Evolutionary conservation across 2,888 invertebrate species (phyloP).

Genomic region (Hyles lineata): DNA sequence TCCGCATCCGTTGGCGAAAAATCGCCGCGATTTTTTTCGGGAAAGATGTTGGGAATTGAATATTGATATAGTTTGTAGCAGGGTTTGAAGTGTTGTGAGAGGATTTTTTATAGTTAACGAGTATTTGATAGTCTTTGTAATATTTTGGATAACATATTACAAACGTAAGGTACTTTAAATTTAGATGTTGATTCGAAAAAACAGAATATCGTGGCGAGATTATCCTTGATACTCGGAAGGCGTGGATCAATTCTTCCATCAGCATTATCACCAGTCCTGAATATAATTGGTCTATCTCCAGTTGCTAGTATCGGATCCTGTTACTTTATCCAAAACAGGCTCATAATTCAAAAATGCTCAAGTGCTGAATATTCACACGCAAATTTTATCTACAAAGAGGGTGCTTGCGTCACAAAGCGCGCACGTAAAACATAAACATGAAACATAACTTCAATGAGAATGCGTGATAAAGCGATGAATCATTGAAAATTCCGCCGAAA

Average conservation of each 20-base stretch:
- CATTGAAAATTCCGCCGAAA: constrained; percentile 56
- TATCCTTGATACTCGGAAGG: no score
- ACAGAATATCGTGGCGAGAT: no score
- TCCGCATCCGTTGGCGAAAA: constrained; percentile 25
- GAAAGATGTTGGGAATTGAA: constrained; percentile 3
- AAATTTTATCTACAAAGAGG: constrained; percentile 6
- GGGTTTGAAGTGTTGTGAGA: neutral
- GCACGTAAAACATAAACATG: constrained; percentile 37
- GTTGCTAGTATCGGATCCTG: no score
- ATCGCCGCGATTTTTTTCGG: constrained; percentile 35
- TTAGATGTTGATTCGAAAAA: no score
- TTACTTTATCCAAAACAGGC: neutral
- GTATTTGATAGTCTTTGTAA: neutral
- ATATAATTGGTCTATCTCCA: no score
- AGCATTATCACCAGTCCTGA: no score
- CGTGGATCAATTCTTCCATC: no score
- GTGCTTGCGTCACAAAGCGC: constrained; percentile 1
- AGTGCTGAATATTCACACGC: neutral
- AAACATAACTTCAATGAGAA: constrained; percentile 32
- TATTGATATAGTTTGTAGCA: neutral
- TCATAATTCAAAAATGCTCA: neutral
- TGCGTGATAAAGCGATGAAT: constrained; percentile 47
- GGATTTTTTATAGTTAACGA: neutral
- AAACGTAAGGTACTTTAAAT: no score
- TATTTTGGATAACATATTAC: no score